A percentile compares a stretch with the other conserved stretches of the same genome.
phyloP scores from a whole-genome alignment of 2,113 vertebrate species.

The Trematocara marginatum region DNA sequence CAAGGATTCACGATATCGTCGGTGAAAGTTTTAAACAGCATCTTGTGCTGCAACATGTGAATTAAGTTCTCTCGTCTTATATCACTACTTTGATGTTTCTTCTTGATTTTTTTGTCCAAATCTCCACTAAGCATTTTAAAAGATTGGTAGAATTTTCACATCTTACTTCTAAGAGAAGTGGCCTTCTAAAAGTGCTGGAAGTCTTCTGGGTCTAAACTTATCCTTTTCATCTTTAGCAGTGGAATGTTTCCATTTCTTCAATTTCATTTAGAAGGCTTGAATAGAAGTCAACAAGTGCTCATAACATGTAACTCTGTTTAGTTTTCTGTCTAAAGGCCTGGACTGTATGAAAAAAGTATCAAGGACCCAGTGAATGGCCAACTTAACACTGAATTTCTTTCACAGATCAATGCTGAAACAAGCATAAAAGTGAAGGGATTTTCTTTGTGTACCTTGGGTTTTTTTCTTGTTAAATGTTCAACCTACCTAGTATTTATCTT shows the following conservation, averaged over 20 bases:
- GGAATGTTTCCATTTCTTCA: not conserved
- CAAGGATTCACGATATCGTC: conserved; percentile 18
- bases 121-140: not conserved
- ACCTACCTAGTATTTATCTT: not conserved
- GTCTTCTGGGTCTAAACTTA: not conserved
- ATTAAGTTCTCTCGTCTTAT: not conserved
- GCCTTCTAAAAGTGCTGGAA: not conserved
- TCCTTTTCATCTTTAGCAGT: not conserved
- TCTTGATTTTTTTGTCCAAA: not conserved
- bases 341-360: not conserved
- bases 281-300: not conserved
- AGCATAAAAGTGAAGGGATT: not conserved
- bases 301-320: not conserved
- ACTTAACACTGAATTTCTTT: not conserved
- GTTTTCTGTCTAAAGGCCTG: not conserved
- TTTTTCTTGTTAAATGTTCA: not conserved
- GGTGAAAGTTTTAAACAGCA: not conserved
- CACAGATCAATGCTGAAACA: not conserved
- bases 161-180: not conserved
- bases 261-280: not conserved
- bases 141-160: not conserved
- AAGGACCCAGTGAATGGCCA: not conserved
- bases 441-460: not conserved
- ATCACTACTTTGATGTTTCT: not conserved
- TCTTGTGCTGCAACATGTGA: not conserved